Base-by-base conservation (phyloP, 2,113 vertebrate genomes). In the Salvelinus namaycush region DNA sequence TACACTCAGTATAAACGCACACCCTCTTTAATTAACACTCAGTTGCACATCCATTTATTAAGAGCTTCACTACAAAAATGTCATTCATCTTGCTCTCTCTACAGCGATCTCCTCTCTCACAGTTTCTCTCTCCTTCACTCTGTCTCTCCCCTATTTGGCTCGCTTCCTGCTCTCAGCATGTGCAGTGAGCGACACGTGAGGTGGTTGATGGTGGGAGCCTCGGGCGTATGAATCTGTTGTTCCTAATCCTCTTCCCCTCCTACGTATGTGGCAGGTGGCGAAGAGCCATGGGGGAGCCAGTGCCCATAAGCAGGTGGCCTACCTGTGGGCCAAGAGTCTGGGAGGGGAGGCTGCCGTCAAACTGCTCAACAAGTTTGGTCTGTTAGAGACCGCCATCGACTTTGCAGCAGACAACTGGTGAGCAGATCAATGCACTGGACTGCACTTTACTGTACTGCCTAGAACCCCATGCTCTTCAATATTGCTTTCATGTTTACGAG, bases 331-430 rank as follows among this genome's bases (percentile, higher is more conserved):
- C 0, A 94, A 94, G 85, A 96, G 92, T 85, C 93, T 99, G 67
- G 96, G 96, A 13, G 97, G 97, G 74, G 97, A 99, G 83, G 95
- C 97, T 5, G 96, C 97, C 0, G 95, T 98, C 74, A 97, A 96
- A 78, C 94, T 99, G 49, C 96, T 99, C 59, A 96, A 91, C 86
- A 99, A 98, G 81, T 97, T 98, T 0, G 92, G 94, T 4, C 93
- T 99, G 57, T 85, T 98, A 82, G 97, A 98, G 69, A 95, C 90
- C 57, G 93, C 95, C 76, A 90, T 99, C 2, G 96, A 99, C 81
- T 92, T 94, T 0, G 96, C 97, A 2, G 87, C 94, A 0, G 94
- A 96, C 79, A 97, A 94, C 0, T 89, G 93, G 98, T 99, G 86
- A 88, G 95, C 24, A 20, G 4, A 3, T 20, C 62, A 27, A 12